phyloP scores from a whole-genome alignment of 2,888 invertebrate species.

The Drosophila stalkeri region DNA sequence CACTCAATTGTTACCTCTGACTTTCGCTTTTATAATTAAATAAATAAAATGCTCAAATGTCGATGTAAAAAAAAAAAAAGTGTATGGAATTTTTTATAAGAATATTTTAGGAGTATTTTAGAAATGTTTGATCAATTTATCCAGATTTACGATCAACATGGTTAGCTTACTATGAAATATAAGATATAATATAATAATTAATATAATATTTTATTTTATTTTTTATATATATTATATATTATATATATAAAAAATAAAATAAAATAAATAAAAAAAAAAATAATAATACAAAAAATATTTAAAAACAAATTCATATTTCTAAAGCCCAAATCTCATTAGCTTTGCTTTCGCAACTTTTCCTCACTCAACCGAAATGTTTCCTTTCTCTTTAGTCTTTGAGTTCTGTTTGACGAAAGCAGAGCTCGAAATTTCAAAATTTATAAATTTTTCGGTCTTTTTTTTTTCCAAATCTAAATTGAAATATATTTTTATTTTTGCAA shows the following conservation, averaged over 20 bases:
- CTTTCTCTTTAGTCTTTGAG: neutral
- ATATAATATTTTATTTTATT: no score
- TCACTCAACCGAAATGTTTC: neutral
- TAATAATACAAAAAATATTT: no score
- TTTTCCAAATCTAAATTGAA: neutral
- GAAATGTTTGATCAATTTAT: no score
- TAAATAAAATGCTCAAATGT: conserved; percentile 5
- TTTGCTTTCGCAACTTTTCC: neutral
- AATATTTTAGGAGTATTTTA: no score
- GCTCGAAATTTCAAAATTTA: neutral
- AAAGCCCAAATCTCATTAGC: neutral
- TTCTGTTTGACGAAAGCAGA: neutral
- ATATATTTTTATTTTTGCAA: neutral
- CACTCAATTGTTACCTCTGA: conserved; percentile 4
- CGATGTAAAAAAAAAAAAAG: neutral
- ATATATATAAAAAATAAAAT: neutral
- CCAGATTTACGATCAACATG: no score
- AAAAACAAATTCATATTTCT: neutral
- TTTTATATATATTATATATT: no score
- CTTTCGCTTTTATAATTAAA: neutral
- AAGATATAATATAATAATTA: no score
- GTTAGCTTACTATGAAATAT: no score
- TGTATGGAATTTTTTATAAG: no score
- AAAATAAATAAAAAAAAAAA: conserved; percentile 7
- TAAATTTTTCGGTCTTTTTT: conserved; percentile 3